A percentile compares a stretch with the other conserved stretches of the same genome.
Evolutionary conservation across 2,113 vertebrate genomes (phyloP).

Genomic region (Pterocles burchelli): DNA sequence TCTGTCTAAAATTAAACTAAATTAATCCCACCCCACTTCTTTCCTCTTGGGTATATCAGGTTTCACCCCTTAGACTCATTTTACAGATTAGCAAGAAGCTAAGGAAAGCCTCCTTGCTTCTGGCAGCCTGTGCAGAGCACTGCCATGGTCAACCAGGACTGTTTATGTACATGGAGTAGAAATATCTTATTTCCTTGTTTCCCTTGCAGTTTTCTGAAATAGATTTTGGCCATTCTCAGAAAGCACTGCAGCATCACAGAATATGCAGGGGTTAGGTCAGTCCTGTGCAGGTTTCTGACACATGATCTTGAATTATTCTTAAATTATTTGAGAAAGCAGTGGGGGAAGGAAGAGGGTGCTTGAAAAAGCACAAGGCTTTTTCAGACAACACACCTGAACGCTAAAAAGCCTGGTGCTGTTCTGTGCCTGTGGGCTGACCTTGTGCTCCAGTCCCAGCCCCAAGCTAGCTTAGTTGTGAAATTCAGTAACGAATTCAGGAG

Average conservation of each 20-base stretch:
- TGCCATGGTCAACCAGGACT: constrained; percentile 2
- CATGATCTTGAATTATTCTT: not conserved
- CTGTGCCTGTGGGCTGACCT: not conserved
- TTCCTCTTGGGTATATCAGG: not conserved
- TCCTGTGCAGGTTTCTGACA: not conserved
- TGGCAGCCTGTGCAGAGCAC: not conserved
- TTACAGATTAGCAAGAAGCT: constrained; percentile 41
- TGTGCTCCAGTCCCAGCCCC: not conserved
- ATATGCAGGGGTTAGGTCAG: not conserved
- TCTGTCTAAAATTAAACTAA: constrained; percentile 52
- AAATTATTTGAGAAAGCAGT: not conserved
- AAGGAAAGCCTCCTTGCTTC: not conserved
- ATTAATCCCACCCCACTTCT: constrained; percentile 40
- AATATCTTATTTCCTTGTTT: constrained; percentile 46
- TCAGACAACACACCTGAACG: not conserved
- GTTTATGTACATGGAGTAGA: not conserved
- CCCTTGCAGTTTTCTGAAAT: constrained; percentile 30
- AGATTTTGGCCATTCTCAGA: constrained; percentile 9
- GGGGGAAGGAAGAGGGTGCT: not conserved
- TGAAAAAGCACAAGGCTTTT: not conserved
- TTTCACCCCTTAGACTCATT: not conserved
- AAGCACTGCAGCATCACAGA: not conserved
- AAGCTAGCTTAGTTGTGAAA: not conserved
- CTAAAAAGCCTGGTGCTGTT: not conserved
- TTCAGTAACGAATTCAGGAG: not conserved